Conservation (phyloP, 2,113 vertebrate genomes). For the Sminthopsis crassicaudata region DNA sequence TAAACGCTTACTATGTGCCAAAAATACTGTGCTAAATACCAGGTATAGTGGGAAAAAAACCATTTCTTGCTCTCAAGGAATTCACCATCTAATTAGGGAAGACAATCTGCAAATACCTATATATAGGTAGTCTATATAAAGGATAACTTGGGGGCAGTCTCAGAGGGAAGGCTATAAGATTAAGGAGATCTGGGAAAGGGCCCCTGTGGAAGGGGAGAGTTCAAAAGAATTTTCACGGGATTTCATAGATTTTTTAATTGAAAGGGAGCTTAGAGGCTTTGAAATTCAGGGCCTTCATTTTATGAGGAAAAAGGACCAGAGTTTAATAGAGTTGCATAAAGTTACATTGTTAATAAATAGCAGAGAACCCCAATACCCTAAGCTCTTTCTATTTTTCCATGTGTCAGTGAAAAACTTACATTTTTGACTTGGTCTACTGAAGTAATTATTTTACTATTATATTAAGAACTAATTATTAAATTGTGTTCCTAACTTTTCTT, state of each 20-base stretch:
- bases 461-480: too few species aligned
- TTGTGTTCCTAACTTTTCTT: too few species aligned
- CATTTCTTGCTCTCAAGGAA: not conserved
- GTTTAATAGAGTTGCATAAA: not conserved
- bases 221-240: not conserved
- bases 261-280: not conserved
- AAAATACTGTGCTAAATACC: not conserved
- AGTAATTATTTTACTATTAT: too few species aligned
- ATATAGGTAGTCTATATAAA: not conserved
- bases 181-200: not conserved
- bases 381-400: too few species aligned
- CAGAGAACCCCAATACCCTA: not conserved
- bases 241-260: not conserved
- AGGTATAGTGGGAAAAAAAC: not conserved
- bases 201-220: not conserved
- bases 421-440: too few species aligned
- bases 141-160: not conserved
- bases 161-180: not conserved
- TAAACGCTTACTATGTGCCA: not conserved
- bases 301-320: not conserved
- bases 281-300: not conserved
- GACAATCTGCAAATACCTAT: not conserved
- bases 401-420: too few species aligned
- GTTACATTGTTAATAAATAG: not conserved
- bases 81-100: not conserved